Base-by-base conservation (phyloP, 1,140 invertebrate species). In the Portunus trituberculatus region DNA sequence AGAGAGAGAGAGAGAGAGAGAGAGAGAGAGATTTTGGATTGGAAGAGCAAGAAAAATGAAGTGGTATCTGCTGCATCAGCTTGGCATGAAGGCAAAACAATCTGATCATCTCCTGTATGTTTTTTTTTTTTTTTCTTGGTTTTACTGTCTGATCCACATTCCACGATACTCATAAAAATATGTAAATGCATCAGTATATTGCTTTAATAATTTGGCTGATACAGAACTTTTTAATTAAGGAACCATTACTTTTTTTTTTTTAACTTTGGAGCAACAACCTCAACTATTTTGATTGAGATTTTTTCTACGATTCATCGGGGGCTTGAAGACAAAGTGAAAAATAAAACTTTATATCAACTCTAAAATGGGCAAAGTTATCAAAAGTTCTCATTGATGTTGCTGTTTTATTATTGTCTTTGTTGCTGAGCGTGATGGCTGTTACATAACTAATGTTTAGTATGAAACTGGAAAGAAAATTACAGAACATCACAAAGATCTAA, bases 1-100 rank as follows among this genome's bases (percentile, higher is more conserved):
- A 67, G 48, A 91, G 90, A 91, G 90, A 91, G 90, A 91, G 90
- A 92, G 31, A 92, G 91, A 92, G 91, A 92, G 91, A 92, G 91
- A 92, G 91, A 92, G 91, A 92, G 91, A 92, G 91, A 92, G 90
- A 91, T 16, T 46, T 39, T 4, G 3, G 20, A 28, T 14, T n/a
- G 3, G 89, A 59, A 20, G 31, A 48, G 14, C 32, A 89, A 52
- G 48, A 52, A 89, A 48, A 48, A 29, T 32, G 2, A 89, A 12
- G 4, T 16, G 8, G 87, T 76, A 76, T 76, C 20, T 76, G 20
- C 20, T n/a, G 20, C 67, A 25, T 76, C 67, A 76, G 67, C 67
- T 20, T 76, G 67, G 67, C 20, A 76, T 76, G 67, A 76, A 76
- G 67, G 67, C 67, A 76, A n/a, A 8, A n/a, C 67, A 25, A n/a